Evolutionary conservation across 2,113 vertebrate genomes (phyloP), one percentile per base, ranked within the genome.

Genomic region (Microtus pennsylvanicus): DNA sequence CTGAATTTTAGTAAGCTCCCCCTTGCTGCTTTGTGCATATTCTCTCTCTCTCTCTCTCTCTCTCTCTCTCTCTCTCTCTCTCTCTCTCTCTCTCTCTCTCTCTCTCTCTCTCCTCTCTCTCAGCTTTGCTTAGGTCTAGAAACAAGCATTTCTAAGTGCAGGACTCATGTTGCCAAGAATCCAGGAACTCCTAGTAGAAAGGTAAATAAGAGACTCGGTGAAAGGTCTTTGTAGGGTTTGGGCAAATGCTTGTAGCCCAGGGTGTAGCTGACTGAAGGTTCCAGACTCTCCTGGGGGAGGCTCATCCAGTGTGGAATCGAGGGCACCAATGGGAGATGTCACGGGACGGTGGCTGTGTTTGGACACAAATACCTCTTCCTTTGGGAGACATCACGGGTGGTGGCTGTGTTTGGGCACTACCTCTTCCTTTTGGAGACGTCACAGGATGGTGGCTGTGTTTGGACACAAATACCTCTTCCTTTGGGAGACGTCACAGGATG

Each of bases 101-200:
- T 42, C 42, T 42, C 42, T 42, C 42, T 35, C 17, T 55, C 19
- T 21, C 8, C 21, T 17, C 28, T 70, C 87, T 86, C 28, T 65
- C 93, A 61, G 28, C 55, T 92, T 95, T 93, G 90, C 28, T 10
- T 94, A 76, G n/a, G 65, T 88, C 70, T 91, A 65, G 87, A 96
- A 96, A n/a, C 89, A 93, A 80, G 81, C 33, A 26, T 82, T 65
- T 96, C 72, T 78, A 55, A 75, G 42, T 24, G 30, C 26, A 95
- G 63, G 30, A 65, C 83, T 89, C 10, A 63, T 42, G 5, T 76
- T 94, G 95, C 80, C 77, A 80, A 38, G 92, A 94, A 77, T 55
- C 52, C 24, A 61, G 92, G 77, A 92, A 30, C 65, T 85, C n/a
- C 7, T 70, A 75, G 21, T 95, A 90, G 17, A n/a, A 87, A 92